A percentile compares a stretch with the other conserved stretches of the same genome.
These are phyloP conservation scores for Euphydryas editha DNA, from an alignment of 2,888 invertebrate genomes.

Conservation along the genomic window DNA sequence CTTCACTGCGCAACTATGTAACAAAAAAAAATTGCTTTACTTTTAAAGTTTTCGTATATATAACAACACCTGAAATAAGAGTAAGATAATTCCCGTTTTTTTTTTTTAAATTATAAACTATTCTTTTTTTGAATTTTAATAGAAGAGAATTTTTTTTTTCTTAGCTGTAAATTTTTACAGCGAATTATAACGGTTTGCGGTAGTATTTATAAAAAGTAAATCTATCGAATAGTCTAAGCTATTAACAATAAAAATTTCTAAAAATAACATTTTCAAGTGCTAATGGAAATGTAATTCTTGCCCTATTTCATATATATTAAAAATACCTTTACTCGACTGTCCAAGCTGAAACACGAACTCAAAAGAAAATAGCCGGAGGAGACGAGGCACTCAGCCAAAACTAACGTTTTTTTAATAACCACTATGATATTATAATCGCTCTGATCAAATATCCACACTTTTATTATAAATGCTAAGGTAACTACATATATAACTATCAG, in stretches of 20 bases:
- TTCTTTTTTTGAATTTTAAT: too few species aligned
- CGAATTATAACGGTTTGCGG: too few species aligned
- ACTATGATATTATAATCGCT: constrained; percentile 45
- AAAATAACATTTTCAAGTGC: background rate
- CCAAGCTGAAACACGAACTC: constrained; percentile 38
- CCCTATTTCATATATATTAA: background rate
- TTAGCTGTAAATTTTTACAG: too few species aligned
- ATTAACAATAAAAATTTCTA: background rate
- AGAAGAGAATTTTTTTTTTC: too few species aligned
- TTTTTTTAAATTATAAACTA: too few species aligned
- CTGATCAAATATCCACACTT: constrained; percentile 46
- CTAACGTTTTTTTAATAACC: constrained; percentile 43
- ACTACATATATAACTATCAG: too few species aligned
- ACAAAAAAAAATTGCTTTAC: background rate
- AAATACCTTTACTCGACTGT: constrained; percentile 36
- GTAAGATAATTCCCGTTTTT: too few species aligned
- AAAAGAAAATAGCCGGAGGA: constrained; percentile 32
- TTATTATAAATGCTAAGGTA: too few species aligned
- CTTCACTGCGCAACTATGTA: background rate
- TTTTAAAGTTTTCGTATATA: too few species aligned
- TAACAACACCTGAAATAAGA: too few species aligned
- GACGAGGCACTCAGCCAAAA: constrained; percentile 53
- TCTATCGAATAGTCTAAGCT: too few species aligned
- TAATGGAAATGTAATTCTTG: background rate
- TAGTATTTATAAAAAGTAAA: too few species aligned